Conservation (phyloP, 2,113 vertebrate species). For the Deroptyus accipitrinus region DNA sequence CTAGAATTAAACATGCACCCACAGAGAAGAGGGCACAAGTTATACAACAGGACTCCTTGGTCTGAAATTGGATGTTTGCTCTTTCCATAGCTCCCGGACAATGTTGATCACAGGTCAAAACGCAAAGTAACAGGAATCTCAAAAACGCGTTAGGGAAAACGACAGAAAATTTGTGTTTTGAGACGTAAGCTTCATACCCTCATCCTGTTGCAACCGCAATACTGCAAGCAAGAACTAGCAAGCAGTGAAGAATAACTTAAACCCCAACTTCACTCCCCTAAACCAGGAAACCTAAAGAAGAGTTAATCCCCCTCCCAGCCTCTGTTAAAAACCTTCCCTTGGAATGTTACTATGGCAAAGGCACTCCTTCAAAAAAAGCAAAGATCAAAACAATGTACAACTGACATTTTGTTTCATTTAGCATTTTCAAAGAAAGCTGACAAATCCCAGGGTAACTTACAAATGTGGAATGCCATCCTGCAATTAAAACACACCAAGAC, state of each 20-base stretch:
- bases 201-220: not conserved
- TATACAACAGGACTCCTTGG: not conserved
- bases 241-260: not conserved
- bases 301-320: not conserved
- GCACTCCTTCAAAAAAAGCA: not conserved
- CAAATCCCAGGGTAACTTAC: not conserved
- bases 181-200: not conserved
- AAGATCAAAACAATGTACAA: not conserved
- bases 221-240: not conserved
- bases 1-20: not conserved
- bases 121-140: not conserved
- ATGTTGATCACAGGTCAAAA: not conserved
- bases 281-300: not conserved
- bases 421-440: not conserved
- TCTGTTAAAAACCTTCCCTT: not conserved
- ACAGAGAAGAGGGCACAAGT: not conserved
- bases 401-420: not conserved
- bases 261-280: not conserved
- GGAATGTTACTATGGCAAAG: not conserved
- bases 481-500: not conserved
- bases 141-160: fast-evolving
- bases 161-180: not conserved
- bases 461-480: not conserved
- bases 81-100: not conserved
- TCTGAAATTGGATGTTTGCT: not conserved